phyloP scores from a whole-genome alignment of 1,140 invertebrate genomes.

The Microplitis demolitor region DNA sequence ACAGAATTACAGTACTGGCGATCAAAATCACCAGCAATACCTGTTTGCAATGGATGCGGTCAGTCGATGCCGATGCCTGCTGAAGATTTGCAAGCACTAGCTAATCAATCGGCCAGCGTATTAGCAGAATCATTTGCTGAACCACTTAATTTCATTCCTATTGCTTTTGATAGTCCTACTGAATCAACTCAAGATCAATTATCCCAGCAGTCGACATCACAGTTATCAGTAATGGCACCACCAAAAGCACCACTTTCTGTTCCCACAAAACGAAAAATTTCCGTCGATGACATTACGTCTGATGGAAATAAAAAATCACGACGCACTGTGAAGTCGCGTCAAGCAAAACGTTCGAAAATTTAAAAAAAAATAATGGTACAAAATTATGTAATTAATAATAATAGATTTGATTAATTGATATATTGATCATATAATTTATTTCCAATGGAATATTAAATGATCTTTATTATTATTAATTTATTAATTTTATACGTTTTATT shows the following conservation, averaged over 20 bases:
- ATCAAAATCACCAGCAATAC: constrained; percentile 79
- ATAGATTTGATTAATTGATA: not conserved
- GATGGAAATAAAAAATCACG: constrained; percentile 53
- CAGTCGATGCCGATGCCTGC: constrained; percentile 63
- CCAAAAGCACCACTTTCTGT: constrained; percentile 49
- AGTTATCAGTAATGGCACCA: constrained; percentile 51
- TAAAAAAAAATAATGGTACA: constrained; percentile 52
- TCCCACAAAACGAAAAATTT: constrained; percentile 51
- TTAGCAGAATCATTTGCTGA: constrained; percentile 63
- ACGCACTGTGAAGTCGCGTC: constrained; percentile 55
- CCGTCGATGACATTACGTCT: constrained; percentile 45
- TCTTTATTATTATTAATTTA: too few relatives aligned
- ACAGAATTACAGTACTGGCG: constrained; percentile 88
- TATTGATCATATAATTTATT: too few relatives aligned
- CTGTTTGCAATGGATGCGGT: constrained; percentile 65
- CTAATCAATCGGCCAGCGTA: constrained; percentile 64
- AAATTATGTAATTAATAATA: constrained; percentile 7
- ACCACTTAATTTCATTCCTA: constrained; percentile 59
- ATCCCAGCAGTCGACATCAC: constrained; percentile 28
- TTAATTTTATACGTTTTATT: too few relatives aligned
- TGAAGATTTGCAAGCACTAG: constrained; percentile 66
- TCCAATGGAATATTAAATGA: too few relatives aligned
- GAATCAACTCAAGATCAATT: constrained; percentile 31
- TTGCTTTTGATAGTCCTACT: constrained; percentile 52
- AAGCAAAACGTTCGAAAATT: constrained; percentile 58